Evolutionary conservation across 2,888 invertebrate species (phyloP), one percentile per base, ranked within the genome.

Genomic region (Griposia aprilina): DNA sequence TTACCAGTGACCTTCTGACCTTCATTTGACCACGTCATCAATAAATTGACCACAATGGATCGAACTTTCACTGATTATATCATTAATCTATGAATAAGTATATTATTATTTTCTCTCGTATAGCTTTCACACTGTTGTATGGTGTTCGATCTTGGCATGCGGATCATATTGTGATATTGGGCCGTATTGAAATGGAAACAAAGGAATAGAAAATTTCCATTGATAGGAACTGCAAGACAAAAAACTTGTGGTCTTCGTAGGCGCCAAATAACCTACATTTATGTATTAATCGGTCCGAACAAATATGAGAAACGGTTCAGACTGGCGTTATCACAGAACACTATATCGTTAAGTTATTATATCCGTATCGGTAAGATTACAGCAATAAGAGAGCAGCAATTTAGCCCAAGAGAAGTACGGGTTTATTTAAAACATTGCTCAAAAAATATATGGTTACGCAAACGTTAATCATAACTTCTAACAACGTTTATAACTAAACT

Each of bases 61-160:
- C 17, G 65, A 73, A 68, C 88, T 87, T 87, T 87, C 87, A 66
- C 87, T 84, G 75, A 76, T 78, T 68, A 57, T 77, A 78, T 83
- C 83, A 79, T 79, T 82, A 63, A 70, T 73, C 7, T 73, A n/a
- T 77, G 83, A 86, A 85, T 86, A 83, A 36, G 30, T 36, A 36
- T 45, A 55, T 78, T 76, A 78, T 57, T 63, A 81, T 82, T 50
- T 75, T 78, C 65, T 62, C 30, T 23, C 26, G 26, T 67, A 20
- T 65, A 55, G n/a, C 85, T 85, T 85, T 85, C 85, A 80, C 83
- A 60, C 23, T 71, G 17, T 65, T 63, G 76, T 62, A n/a, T n/a
- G 72, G 23, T 50, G 36, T 75, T 55, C 10, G 45, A 73, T 83
- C 36, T 78, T 15, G 41, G 78, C 10, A 70, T 83, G 63, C 41